phyloP scores from a whole-genome alignment of 1,140 invertebrate species.

The Carposina sasakii region DNA sequence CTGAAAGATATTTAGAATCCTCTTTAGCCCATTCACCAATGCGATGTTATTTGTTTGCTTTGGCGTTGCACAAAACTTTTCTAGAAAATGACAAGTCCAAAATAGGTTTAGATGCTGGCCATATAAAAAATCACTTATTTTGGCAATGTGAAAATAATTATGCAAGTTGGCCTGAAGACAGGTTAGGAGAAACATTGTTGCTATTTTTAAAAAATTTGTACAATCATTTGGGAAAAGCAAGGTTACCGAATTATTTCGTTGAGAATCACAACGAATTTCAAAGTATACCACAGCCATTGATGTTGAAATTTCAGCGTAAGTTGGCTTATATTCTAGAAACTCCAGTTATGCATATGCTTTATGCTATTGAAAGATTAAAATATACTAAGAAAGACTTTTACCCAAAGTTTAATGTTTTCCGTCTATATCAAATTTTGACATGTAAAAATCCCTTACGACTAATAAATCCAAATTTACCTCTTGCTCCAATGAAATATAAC shows the following conservation, averaged over 20 bases:
- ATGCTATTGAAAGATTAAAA: constrained; percentile 78
- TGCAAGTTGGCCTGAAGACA: constrained; percentile 79
- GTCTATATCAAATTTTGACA: constrained; percentile 76
- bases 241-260: constrained; percentile 82
- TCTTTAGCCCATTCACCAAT: constrained; percentile 80
- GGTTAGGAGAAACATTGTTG: constrained; percentile 78
- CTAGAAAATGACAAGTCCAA: constrained; percentile 74
- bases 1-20: constrained; percentile 81
- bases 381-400: constrained; percentile 77
- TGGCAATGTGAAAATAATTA: constrained; percentile 83
- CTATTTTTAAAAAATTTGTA: constrained; percentile 76
- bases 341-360: constrained; percentile 79
- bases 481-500: constrained; percentile 26
- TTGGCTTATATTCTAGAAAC: constrained; percentile 79
- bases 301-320: constrained; percentile 77
- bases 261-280: constrained; percentile 81
- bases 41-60: constrained; percentile 77
- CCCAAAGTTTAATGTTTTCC: constrained; percentile 76
- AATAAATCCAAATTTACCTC: constrained; percentile 61
- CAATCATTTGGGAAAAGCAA: constrained; percentile 66
- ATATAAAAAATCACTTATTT: constrained; percentile 84
- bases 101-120: constrained; percentile 75
- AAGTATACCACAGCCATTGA: constrained; percentile 76
- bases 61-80: constrained; percentile 79
- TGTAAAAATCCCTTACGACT: constrained; percentile 69